These are phyloP conservation scores for Leucoma salicis DNA, from an alignment of 2,888 invertebrate species.

Conservation along the genomic window DNA sequence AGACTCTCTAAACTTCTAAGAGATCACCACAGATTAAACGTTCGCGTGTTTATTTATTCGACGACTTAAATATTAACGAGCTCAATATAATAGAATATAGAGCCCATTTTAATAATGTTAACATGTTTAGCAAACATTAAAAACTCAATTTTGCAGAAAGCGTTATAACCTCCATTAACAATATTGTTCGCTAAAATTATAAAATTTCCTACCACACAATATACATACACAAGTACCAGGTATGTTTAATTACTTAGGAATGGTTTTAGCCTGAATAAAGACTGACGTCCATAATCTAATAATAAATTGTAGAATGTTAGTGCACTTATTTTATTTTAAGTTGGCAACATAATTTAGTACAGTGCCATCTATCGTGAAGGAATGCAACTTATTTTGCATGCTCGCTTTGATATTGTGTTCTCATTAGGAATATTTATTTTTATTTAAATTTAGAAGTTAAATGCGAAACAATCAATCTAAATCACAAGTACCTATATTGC, in stretches of 20 bases:
- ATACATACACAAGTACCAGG: background rate
- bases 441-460: no score
- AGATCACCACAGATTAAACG: no score
- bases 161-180: slow-evolving; percentile 14
- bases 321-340: slow-evolving; percentile 4
- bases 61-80: background rate
- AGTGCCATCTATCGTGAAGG: slow-evolving; percentile 5
- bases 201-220: slow-evolving; percentile 9
- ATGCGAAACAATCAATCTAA: no score
- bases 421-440: slow-evolving; percentile 1
- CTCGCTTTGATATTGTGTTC: background rate
- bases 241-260: slow-evolving; percentile 27
- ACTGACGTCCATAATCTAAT: slow-evolving; percentile 16
- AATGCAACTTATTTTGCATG: slow-evolving; percentile 5
- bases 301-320: slow-evolving; percentile 6
- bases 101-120: background rate
- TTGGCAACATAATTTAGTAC: slow-evolving; percentile 1
- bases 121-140: background rate
- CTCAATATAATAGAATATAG: background rate
- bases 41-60: no score
- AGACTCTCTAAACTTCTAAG: no score
- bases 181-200: slow-evolving; percentile 22
- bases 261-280: slow-evolving; percentile 12
- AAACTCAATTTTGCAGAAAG: background rate
- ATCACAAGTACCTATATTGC: no score